phyloP scores from a whole-genome alignment of 1,140 invertebrate species.

The Lysiphlebus fabarum region DNA sequence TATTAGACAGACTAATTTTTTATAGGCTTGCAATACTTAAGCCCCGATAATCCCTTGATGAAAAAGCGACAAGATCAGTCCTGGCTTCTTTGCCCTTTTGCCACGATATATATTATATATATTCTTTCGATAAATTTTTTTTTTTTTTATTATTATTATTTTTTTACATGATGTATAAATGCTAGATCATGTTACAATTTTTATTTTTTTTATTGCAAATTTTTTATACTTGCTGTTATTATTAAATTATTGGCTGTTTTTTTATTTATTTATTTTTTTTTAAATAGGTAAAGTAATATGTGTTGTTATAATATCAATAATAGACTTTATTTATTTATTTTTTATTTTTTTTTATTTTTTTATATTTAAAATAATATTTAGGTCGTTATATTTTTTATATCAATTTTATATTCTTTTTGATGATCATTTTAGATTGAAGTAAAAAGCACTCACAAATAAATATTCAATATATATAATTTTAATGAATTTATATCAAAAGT shows the following conservation, averaged over 20 bases:
- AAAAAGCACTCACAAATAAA: too few relatives aligned
- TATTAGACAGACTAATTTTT: conserved; percentile 30
- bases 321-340: too few relatives aligned
- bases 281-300: background rate
- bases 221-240: background rate
- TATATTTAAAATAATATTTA: too few relatives aligned
- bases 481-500: too few relatives aligned
- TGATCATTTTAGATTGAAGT: too few relatives aligned
- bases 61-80: conserved; percentile 31
- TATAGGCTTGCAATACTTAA: conserved; percentile 25
- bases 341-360: too few relatives aligned
- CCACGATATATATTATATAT: conserved; percentile 6
- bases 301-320: too few relatives aligned
- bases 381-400: too few relatives aligned
- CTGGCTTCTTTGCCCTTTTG: conserved; percentile 23
- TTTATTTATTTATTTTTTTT: too few relatives aligned
- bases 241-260: background rate
- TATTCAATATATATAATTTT: too few relatives aligned
- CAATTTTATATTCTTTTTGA: too few relatives aligned
- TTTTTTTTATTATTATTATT: background rate
- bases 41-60: conserved; percentile 33
- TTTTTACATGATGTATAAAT: background rate
- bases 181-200: background rate
- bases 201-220: background rate
- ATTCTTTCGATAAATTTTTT: conserved; percentile 9